Evolutionary conservation across 92 coral and sea anemone genomes (phyloP).

Genomic region (Plumapathes pennacea): DNA sequence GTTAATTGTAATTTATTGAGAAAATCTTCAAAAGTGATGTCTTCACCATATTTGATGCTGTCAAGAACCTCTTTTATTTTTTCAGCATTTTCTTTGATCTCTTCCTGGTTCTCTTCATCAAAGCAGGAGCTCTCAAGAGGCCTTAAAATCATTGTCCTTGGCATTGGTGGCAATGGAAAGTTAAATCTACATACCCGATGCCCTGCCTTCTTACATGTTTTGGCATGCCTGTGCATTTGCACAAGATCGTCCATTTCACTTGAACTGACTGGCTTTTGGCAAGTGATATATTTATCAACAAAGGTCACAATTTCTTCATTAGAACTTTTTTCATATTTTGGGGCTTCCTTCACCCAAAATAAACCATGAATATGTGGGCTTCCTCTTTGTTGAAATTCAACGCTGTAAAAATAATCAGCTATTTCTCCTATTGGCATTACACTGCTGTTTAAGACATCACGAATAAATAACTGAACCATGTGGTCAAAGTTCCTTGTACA

Average conservation of each 20-base stretch:
- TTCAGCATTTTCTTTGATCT: conserved; percentile 4
- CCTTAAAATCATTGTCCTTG: conserved; percentile 30
- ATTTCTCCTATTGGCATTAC: conserved; percentile 50
- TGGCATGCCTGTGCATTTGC: conserved; percentile 62
- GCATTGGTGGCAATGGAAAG: conserved; percentile 67
- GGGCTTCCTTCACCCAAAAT: conserved; percentile 51
- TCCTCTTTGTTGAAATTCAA: conserved; percentile 70
- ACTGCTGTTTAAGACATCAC: conserved; percentile 43
- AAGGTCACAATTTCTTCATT: conserved; percentile 31
- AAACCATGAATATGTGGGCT: conserved; percentile 61
- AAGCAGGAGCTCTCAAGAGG: conserved; percentile 26
- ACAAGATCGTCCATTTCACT: conserved; percentile 39
- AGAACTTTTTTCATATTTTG: conserved; percentile 22
- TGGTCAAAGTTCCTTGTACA: conserved; percentile 76
- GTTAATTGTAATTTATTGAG: conserved; percentile 3
- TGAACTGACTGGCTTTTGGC: conserved; percentile 1
- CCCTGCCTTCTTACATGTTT: conserved; percentile 52
- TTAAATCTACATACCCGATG: conserved; percentile 42
- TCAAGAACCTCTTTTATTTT: conserved; percentile 17
- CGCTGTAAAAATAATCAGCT: conserved; percentile 52
- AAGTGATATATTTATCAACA: conserved; percentile 59
- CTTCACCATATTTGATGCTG: conserved; percentile 7
- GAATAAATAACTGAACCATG: conserved; percentile 58
- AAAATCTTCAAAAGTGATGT: conserved; percentile 17
- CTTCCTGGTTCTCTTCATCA: conserved; percentile 6